These are phyloP conservation scores for Stomatorhinus walkeri DNA, from an alignment of 2,797 vertebrate species.

Conservation along the genomic window DNA sequence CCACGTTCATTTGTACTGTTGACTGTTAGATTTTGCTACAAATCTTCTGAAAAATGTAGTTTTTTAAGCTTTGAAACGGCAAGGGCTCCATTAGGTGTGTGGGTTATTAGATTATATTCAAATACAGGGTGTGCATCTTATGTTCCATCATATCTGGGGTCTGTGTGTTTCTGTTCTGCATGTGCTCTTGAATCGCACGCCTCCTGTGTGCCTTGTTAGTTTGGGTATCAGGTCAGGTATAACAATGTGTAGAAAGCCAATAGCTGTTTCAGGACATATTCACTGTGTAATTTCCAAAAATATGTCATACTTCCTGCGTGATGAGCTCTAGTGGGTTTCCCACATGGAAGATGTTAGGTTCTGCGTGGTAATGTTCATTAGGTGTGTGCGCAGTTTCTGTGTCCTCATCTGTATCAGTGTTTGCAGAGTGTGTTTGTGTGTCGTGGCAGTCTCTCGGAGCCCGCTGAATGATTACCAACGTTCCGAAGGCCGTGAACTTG, in stretches of 20 bases:
- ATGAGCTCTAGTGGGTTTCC: not conserved
- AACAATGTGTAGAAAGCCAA: not conserved
- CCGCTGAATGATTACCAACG: conserved; percentile 86
- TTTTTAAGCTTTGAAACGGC: not conserved
- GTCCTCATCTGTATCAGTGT: not conserved
- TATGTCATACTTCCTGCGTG: not conserved
- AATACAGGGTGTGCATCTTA: not conserved
- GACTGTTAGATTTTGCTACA: not conserved
- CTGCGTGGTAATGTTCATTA: not conserved
- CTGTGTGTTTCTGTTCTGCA: not conserved
- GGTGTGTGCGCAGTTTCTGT: not conserved
- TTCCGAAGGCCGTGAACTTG: conserved; percentile 73
- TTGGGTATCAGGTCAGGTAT: not conserved
- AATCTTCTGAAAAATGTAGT: not conserved
- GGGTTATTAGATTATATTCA: not conserved
- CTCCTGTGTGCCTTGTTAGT: not conserved
- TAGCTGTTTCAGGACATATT: not conserved
- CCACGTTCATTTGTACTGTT: not conserved
- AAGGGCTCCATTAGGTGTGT: not conserved
- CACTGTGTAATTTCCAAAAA: not conserved
- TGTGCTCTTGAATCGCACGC: not conserved
- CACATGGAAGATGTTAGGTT: not conserved
- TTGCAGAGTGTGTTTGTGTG: conserved; percentile 11
- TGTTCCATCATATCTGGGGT: not conserved
- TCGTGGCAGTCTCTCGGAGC: conserved; percentile 65